Base-by-base conservation (phyloP, 1,140 invertebrate species). In the Hermetia illucens region DNA sequence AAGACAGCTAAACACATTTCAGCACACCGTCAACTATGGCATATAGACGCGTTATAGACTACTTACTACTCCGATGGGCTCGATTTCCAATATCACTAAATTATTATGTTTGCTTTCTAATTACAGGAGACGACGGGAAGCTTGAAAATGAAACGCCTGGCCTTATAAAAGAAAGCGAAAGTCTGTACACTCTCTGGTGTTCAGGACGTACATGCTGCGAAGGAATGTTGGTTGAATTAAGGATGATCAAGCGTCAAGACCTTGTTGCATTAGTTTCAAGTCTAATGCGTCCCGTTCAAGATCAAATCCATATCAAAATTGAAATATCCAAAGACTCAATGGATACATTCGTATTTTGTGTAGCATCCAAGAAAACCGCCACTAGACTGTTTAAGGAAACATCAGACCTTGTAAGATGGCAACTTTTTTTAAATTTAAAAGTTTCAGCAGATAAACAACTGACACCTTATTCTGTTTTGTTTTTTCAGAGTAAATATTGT, bases 181-280 rank as follows among this genome's bases (percentile, higher is more conserved):
- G 88, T 53, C 72, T 86, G 17, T 98, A 93, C 59, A 87, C 82
- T 8, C 69, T 98, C 34, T 98, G 94, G 85, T 97, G 93, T 54
- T 92, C 87, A 49, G 95, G 95, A 0, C 66, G 94, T 32, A 75
- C 80, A 5, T 92, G 86, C 50, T 92, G 92, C 48, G 90, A 97
- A 59, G 93, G 93, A 12, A 92, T 98, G 88, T 68, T 98, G 16
- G 82, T 97, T 2, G 93, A 98, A 50, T 65, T 98, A 15, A 92
- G 92, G 60, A 71, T 97, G 30, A 75, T 95, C 21, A 97, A 97
- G 70, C 71, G 95, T 22, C 96, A 99, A 71, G 95, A 98, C 62
- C 65, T 98, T 33, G 80, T 98, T 4, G 84, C 86, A 22, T 74
- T 93, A 6, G 63, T 95, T 2, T 68, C 86, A 1, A 81, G 87